Conservation (phyloP, 2,797 vertebrate species). For the Ataeniobius toweri region DNA sequence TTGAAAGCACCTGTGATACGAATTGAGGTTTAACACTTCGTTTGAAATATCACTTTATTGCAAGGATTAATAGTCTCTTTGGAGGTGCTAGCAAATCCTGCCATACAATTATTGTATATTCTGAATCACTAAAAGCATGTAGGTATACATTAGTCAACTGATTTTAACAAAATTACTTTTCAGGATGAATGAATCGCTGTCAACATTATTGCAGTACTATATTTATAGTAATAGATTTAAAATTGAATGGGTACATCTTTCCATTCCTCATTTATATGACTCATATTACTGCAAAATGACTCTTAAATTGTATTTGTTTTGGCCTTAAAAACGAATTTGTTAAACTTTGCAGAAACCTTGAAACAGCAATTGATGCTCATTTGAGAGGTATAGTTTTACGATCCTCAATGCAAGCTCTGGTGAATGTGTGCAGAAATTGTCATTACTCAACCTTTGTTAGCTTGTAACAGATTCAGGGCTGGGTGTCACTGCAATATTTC, state of each 20-base stretch:
- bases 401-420: constrained; percentile 27
- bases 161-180: background rate
- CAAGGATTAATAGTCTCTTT: background rate
- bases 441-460: constrained; percentile 64
- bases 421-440: constrained; percentile 39
- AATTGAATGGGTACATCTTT: background rate
- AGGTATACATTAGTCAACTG: background rate
- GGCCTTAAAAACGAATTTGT: constrained; percentile 9
- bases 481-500: constrained; percentile 65
- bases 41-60: background rate
- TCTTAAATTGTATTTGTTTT: background rate
- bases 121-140: background rate
- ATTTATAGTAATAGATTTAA: constrained; percentile 1
- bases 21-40: background rate
- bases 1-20: background rate
- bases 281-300: constrained; percentile 3
- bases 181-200: background rate
- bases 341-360: background rate
- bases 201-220: background rate
- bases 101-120: background rate
- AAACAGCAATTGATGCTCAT: constrained; percentile 18
- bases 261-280: background rate
- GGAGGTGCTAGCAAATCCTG: background rate
- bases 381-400: constrained; percentile 45
- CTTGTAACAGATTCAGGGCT: constrained; percentile 37